These are phyloP conservation scores for Macquaria ambigua DNA, from an alignment of 2,113 vertebrate species.

Conservation along the genomic window DNA sequence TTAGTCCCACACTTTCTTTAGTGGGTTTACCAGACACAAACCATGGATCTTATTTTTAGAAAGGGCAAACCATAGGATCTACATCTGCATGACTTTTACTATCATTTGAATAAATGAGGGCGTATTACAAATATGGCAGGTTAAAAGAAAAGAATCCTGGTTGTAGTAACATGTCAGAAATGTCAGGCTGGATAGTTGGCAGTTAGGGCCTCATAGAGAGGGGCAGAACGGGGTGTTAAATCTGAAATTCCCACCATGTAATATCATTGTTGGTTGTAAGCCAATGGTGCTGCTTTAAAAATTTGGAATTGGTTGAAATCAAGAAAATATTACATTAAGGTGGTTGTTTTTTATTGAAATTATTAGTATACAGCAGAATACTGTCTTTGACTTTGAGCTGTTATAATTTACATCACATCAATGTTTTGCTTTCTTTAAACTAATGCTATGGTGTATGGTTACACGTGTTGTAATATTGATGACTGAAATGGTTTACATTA, in stretches of 20 bases:
- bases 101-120: neutral
- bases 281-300: neutral
- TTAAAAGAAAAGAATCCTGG: neutral
- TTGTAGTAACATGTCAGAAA: neutral
- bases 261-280: neutral
- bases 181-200: neutral
- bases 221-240: neutral
- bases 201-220: neutral
- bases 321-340: too few relatives aligned
- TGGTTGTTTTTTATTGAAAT: too few relatives aligned
- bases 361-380: neutral
- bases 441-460: neutral
- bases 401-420: too few relatives aligned
- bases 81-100: neutral
- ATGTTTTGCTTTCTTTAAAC: too few relatives aligned
- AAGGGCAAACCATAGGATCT: neutral
- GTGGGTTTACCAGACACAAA: slow-evolving; percentile 6
- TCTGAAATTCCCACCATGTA: neutral
- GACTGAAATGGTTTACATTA: neutral
- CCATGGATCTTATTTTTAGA: slow-evolving; percentile 6
- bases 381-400: neutral
- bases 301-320: neutral
- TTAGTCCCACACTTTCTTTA: neutral
- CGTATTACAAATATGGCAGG: neutral
- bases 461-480: neutral